These are phyloP conservation scores for Amphiprion ocellaris DNA, from an alignment of 2,113 vertebrate genomes.

Conservation along the genomic window DNA sequence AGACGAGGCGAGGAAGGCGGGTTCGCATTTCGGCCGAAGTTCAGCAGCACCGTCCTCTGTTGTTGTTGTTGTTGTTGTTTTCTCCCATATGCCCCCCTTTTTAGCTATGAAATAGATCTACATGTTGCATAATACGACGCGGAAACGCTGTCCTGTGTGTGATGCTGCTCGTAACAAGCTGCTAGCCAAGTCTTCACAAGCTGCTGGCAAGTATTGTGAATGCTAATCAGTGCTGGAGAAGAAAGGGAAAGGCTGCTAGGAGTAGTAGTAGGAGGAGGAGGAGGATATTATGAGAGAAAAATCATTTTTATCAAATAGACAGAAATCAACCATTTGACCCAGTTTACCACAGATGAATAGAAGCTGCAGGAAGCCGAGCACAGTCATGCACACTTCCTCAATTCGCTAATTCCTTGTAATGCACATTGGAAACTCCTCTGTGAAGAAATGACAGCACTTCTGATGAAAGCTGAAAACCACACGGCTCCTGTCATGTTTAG, in stretches of 20 bases:
- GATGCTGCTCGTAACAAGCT: constrained; percentile 25
- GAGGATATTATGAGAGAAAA: constrained; percentile 1
- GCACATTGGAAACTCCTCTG: constrained; percentile 47
- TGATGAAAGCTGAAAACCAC: constrained; percentile 32
- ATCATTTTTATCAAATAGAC: not conserved
- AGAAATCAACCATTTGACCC: constrained; percentile 39
- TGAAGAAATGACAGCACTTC: constrained; percentile 8
- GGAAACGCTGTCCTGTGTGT: constrained; percentile 49
- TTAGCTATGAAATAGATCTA: constrained; percentile 35
- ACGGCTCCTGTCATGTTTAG: not conserved
- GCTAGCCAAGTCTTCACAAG: constrained; percentile 37
- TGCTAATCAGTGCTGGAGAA: constrained; percentile 25
- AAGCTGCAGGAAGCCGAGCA: constrained; percentile 43
- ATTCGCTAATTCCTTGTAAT: constrained; percentile 58
- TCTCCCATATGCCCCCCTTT: constrained; percentile 8
- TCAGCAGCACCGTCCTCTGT: constrained; percentile 5
- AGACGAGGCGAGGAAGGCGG: not conserved
- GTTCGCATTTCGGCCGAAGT: constrained; percentile 47
- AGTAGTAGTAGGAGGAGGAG: not conserved
- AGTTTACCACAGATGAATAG: constrained; percentile 46
- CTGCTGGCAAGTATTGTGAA: constrained; percentile 45
- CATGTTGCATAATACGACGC: constrained; percentile 70
- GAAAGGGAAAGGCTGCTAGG: constrained; percentile 17
- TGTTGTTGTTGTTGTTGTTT: constrained; percentile 5
- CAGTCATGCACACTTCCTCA: constrained; percentile 54